Conservation (phyloP, 2,888 invertebrate species). For the Agrotis segetum region DNA sequence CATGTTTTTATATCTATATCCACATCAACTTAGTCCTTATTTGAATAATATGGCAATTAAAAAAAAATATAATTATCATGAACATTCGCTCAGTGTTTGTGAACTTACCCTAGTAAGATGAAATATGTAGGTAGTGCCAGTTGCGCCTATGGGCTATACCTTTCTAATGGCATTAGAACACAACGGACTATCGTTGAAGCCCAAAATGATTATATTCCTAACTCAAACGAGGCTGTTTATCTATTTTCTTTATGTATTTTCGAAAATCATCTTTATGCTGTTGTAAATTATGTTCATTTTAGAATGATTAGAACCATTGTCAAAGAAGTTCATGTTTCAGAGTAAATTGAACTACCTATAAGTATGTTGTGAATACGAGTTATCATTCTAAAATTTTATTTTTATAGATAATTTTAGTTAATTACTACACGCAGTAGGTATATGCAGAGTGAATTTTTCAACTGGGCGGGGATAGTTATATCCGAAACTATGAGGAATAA, state of each 20-base stretch:
- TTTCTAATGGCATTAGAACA: conserved; percentile 19
- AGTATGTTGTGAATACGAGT: not conserved
- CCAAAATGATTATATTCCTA: not conserved
- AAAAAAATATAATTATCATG: too few species aligned
- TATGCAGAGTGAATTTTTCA: too few species aligned
- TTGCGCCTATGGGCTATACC: conserved; percentile 12
- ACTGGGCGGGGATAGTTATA: too few species aligned
- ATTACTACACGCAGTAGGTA: not conserved
- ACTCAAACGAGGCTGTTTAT: not conserved
- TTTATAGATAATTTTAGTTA: too few species aligned
- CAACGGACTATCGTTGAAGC: not conserved
- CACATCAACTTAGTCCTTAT: too few species aligned
- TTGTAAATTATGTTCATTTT: not conserved
- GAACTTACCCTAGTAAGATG: conserved; percentile 28
- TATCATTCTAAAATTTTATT: too few species aligned
- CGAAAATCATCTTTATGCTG: not conserved
- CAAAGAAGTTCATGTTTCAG: not conserved
- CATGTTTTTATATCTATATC: too few species aligned
- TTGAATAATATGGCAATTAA: too few species aligned
- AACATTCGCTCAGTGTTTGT: conserved; percentile 18
- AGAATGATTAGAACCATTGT: not conserved
- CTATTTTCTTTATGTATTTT: not conserved
- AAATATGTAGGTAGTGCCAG: conserved; percentile 35
- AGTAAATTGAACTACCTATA: not conserved
- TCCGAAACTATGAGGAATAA: too few species aligned